Conservation (phyloP, 2,113 vertebrate genomes). For the Elanoides forficatus region DNA sequence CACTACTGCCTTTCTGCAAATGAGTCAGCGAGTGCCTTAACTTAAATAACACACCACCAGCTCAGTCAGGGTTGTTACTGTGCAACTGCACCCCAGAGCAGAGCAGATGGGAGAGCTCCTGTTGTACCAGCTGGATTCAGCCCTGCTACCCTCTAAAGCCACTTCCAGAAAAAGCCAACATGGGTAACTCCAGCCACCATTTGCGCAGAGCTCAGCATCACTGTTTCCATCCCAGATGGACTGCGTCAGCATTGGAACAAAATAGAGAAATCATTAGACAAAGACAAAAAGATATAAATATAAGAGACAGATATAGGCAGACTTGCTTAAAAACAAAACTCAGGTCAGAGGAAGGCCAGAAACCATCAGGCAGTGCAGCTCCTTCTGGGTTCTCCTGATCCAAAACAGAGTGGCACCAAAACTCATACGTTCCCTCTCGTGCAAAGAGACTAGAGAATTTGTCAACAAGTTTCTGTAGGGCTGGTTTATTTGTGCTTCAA, state of each 20-base stretch:
- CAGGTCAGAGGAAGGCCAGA: background rate
- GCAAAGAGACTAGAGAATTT: background rate
- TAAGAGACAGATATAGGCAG: background rate
- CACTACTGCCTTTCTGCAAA: background rate
- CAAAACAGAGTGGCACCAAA: background rate
- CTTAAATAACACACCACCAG: background rate
- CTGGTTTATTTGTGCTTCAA: background rate
- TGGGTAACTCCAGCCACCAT: background rate
- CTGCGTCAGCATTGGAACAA: background rate
- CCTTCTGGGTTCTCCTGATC: background rate
- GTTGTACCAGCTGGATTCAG: background rate
- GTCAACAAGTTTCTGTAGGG: background rate
- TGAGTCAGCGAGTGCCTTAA: slow-evolving; percentile 16
- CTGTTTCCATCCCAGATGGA: accelerated
- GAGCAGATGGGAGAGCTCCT: slow-evolving; percentile 13
- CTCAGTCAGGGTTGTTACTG: background rate
- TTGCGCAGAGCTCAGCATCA: background rate
- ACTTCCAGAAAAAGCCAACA: background rate
- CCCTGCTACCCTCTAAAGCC: background rate
- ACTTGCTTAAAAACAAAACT: background rate
- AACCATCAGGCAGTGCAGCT: background rate
- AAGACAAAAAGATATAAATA: background rate
- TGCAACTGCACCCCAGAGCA: background rate
- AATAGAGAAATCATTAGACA: background rate
- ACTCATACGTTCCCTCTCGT: background rate